Evolutionary conservation across 2,113 vertebrate species (phyloP).

Genomic region (Hydrochoerus hydrochaeris): DNA sequence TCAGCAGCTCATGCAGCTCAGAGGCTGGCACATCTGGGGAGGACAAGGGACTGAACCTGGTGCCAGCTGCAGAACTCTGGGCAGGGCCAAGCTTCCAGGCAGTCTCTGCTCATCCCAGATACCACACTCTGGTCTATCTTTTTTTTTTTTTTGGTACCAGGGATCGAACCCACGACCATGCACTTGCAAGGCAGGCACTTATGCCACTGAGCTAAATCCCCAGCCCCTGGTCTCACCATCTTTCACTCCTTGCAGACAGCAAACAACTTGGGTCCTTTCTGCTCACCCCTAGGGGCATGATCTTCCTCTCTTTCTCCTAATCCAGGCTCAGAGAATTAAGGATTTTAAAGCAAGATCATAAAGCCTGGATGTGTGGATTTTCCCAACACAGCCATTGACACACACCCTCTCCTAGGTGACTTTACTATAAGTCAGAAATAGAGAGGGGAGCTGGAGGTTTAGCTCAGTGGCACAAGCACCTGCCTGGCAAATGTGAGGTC

Average conservation of each 20-base stretch:
- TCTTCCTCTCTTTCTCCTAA: neutral
- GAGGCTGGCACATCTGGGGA: slow-evolving; percentile 91
- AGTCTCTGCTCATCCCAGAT: neutral
- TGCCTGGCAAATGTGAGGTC: too few species aligned
- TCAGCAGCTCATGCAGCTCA: slow-evolving; percentile 94
- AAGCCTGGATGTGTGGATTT: neutral
- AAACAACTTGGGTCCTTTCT: neutral
- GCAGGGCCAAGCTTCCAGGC: neutral
- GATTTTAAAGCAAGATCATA: neutral
- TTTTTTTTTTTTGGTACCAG: too few species aligned
- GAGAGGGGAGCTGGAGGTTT: too few species aligned
- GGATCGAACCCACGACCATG: too few species aligned
- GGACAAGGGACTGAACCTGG: neutral
- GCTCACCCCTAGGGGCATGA: neutral
- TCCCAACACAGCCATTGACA: neutral
- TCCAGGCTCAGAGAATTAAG: neutral
- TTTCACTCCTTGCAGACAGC: neutral
- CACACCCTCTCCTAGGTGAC: neutral
- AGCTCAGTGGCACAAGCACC: too few species aligned
- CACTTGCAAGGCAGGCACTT: too few species aligned
- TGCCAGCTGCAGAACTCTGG: neutral
- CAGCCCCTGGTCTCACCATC: neutral
- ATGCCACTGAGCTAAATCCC: too few species aligned
- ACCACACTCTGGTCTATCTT: neutral
- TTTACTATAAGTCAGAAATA: neutral